These are phyloP conservation scores for Cyclophora albipunctata DNA, from an alignment of 2,888 invertebrate species.

Conservation along the genomic window DNA sequence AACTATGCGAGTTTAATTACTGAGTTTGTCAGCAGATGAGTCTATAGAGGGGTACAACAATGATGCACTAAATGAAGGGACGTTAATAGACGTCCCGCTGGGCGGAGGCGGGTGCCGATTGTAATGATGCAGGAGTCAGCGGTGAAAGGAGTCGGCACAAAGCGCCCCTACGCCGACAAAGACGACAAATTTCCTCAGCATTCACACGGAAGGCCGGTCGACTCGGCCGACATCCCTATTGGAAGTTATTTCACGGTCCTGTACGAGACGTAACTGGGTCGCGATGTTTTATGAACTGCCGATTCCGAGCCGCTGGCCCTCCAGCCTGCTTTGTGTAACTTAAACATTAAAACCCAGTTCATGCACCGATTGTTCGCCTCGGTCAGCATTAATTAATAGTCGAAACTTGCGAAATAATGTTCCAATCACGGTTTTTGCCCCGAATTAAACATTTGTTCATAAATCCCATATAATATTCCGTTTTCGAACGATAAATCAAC, in stretches of 20 bases:
- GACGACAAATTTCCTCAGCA: constrained; percentile 48
- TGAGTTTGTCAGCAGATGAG: too few relatives aligned
- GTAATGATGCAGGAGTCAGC: constrained; percentile 19
- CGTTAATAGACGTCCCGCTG: too few relatives aligned
- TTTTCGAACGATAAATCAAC: too few relatives aligned
- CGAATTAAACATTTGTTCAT: not conserved
- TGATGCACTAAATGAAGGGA: too few relatives aligned
- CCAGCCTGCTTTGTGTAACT: constrained; percentile 10
- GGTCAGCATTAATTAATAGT: not conserved
- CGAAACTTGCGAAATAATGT: not conserved
- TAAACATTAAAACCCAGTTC: constrained; percentile 3
- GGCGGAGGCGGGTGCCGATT: not conserved
- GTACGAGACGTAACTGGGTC: constrained; percentile 58
- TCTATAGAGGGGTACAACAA: too few relatives aligned
- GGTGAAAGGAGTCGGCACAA: constrained; percentile 32
- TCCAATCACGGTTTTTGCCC: not conserved
- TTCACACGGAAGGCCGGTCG: constrained; percentile 41
- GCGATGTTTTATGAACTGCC: constrained; percentile 39
- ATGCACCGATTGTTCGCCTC: constrained; percentile 12
- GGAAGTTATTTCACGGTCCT: constrained; percentile 57
- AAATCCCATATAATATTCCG: too few relatives aligned
- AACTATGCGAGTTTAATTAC: too few relatives aligned
- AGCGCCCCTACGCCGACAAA: constrained; percentile 41
- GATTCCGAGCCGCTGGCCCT: constrained; percentile 13
- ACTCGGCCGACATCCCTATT: constrained; percentile 30